Conservation (phyloP, 2,113 vertebrate genomes). For the Panthera tigris region DNA sequence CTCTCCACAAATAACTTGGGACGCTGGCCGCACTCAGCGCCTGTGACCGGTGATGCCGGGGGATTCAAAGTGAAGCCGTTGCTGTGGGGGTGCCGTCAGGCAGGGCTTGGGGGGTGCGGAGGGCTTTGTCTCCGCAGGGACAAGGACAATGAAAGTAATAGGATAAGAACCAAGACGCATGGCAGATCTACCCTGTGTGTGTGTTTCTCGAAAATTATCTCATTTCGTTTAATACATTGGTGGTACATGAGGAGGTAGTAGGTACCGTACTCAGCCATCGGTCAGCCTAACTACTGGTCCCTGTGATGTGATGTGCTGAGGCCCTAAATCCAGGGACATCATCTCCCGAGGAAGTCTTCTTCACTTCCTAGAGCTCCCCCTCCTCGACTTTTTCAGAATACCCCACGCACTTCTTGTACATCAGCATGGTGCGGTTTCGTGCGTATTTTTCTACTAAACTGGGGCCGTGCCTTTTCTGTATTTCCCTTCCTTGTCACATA, state of each 20-base stretch:
- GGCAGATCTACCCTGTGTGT: no score
- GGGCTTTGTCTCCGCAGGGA: no score
- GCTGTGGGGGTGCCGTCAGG: rapidly evolving
- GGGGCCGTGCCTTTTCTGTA: background rate
- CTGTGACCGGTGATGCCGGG: background rate
- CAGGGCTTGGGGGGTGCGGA: background rate
- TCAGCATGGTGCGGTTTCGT: background rate
- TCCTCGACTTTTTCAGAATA: background rate
- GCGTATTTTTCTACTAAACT: background rate
- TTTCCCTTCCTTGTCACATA: background rate
- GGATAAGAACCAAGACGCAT: background rate
- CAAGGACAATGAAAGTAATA: background rate
- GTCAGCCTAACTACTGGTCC: background rate
- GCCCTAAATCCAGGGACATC: rapidly evolving
- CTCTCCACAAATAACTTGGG: background rate
- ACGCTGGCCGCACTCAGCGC: background rate
- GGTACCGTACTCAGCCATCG: background rate
- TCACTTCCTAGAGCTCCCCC: background rate
- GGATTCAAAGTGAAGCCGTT: background rate
- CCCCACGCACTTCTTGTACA: background rate
- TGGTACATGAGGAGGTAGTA: rapidly evolving
- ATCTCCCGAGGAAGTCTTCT: background rate
- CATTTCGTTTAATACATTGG: no score
- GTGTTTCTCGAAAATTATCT: background rate
- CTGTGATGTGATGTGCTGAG: no score